Conservation (phyloP, 1,140 invertebrate species). For the Calycopis cecrops region DNA sequence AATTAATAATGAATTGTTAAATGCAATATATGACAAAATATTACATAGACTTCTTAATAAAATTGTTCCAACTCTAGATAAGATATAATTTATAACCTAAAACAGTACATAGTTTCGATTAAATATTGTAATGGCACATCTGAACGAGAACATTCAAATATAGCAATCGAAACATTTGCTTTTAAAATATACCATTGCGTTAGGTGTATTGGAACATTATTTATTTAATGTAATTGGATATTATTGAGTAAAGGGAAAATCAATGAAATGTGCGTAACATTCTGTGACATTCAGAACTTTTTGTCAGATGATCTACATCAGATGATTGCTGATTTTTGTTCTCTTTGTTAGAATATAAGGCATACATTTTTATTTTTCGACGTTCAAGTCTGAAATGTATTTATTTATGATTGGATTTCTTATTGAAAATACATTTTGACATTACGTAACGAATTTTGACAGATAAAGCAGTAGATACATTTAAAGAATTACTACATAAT, state of each 20-base stretch:
- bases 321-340: no score
- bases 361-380: no score
- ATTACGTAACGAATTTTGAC: slow-evolving; percentile 74
- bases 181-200: background rate
- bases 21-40: no score
- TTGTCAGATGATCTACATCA: no score
- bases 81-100: slow-evolving; percentile 31
- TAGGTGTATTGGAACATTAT: background rate
- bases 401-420: no score
- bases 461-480: slow-evolving; percentile 31
- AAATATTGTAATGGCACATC: no score
- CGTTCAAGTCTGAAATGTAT: no score
- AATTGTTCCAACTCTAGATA: slow-evolving; percentile 20
- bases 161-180: no score
- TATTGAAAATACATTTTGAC: slow-evolving; percentile 40
- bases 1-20: no score
- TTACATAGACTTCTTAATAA: background rate
- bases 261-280: slow-evolving; percentile 30
- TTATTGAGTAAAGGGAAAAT: slow-evolving; percentile 18
- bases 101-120: no score
- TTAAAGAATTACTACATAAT: slow-evolving; percentile 21
- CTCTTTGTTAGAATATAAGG: no score
- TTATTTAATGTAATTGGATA: background rate
- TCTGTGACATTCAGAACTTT: slow-evolving; percentile 1
- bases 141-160: no score